Conservation (phyloP, 2,113 vertebrate genomes). For the Heterochromis multidens region DNA sequence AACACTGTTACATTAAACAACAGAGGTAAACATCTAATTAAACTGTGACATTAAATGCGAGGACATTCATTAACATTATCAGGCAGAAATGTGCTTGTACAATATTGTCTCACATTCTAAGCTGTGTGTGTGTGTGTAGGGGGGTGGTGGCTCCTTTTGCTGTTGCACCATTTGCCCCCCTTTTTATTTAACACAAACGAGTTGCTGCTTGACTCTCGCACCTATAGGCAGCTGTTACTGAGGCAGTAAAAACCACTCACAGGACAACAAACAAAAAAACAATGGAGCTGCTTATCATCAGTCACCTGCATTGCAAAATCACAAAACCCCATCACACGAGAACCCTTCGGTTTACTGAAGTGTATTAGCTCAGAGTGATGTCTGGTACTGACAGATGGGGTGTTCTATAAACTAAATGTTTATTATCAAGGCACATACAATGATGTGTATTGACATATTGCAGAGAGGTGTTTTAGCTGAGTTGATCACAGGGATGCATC, state of each 20-base stretch:
- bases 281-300: conserved; percentile 29
- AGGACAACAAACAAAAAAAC: neutral
- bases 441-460: neutral
- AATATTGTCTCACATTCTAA: neutral
- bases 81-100: neutral
- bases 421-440: neutral
- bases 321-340: neutral
- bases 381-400: neutral
- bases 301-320: neutral
- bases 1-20: neutral
- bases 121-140: too few relatives aligned
- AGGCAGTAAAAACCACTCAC: conserved; percentile 36
- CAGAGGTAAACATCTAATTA: neutral
- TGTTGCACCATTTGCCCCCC: neutral
- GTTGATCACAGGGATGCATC: neutral
- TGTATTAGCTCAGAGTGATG: neutral
- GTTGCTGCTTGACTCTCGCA: neutral
- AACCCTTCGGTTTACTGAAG: neutral
- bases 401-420: neutral
- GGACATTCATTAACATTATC: neutral
- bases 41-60: neutral
- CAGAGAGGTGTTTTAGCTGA: neutral
- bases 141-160: neutral
- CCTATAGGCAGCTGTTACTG: conserved; percentile 7
- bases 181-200: neutral